Percentiles rank a stretch among this genome's conserved stretches.
Evolutionary conservation across 2,113 vertebrate species (phyloP).

Genomic region (Beaufortia kweichowensis): DNA sequence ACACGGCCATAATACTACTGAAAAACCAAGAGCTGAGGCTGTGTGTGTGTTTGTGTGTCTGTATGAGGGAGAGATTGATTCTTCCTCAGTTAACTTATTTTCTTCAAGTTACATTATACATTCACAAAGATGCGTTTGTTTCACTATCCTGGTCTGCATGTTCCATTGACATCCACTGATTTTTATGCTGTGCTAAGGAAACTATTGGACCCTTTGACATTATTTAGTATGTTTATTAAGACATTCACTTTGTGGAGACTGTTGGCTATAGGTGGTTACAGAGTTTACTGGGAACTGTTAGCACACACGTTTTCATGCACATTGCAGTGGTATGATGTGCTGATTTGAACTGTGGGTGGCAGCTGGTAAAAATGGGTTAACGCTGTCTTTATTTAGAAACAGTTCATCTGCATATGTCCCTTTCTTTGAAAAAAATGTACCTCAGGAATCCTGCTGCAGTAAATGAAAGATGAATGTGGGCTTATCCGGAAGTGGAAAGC

Average conservation of each 20-base stretch:
- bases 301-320: no score
- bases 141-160: no score
- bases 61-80: background rate
- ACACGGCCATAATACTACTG: conserved; percentile 12
- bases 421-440: conserved; percentile 19
- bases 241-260: no score
- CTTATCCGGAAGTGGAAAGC: background rate
- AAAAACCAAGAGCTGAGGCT: background rate
- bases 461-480: background rate
- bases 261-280: no score
- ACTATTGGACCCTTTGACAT: no score
- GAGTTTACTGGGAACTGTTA: no score
- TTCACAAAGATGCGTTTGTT: no score
- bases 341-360: conserved; percentile 9
- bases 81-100: background rate
- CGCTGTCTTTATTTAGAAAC: conserved; percentile 39
- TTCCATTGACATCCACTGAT: background rate
- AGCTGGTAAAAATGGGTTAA: conserved; percentile 24
- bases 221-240: no score
- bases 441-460: background rate
- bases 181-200: no score
- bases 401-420: conserved; percentile 18
- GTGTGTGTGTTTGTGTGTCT: background rate
- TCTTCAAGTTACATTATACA: background rate
- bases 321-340: background rate